Percentiles rank a stretch among this genome's conserved stretches.
phyloP scores from a whole-genome alignment of 2,113 vertebrate species.

The Turnix velox region DNA sequence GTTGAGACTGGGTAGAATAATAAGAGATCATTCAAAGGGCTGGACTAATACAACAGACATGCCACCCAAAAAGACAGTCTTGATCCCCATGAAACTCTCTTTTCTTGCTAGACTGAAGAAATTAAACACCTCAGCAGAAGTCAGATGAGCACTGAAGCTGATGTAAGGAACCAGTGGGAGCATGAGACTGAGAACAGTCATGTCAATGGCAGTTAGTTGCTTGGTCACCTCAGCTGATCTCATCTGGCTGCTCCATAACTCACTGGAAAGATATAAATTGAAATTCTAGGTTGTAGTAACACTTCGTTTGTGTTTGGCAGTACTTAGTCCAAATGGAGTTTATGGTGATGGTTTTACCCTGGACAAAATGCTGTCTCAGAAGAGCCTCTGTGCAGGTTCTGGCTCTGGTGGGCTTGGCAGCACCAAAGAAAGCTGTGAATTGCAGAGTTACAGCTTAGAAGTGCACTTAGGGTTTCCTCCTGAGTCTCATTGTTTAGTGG shows the following conservation, averaged over 20 bases:
- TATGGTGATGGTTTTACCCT: neutral
- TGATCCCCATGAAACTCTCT: neutral
- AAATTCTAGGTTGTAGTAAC: neutral
- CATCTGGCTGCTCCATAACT: neutral
- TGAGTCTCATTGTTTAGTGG: neutral
- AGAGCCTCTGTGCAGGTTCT: neutral
- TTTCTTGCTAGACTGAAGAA: neutral
- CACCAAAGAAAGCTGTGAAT: neutral
- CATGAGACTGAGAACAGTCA: accelerated
- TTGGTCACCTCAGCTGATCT: neutral
- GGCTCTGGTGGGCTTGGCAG: neutral
- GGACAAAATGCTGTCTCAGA: neutral
- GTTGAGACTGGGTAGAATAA: neutral
- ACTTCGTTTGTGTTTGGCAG: neutral
- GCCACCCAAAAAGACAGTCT: neutral
- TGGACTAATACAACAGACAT: neutral
- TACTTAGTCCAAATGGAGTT: neutral
- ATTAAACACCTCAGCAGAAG: neutral
- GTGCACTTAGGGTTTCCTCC: neutral
- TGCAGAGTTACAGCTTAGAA: neutral
- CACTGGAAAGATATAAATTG: neutral
- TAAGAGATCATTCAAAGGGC: neutral
- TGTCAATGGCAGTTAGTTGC: neutral
- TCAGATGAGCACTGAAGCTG: neutral
- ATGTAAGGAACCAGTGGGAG: neutral